These are phyloP conservation scores for Pollenia angustigena DNA, from an alignment of 2,888 invertebrate genomes.

Conservation along the genomic window DNA sequence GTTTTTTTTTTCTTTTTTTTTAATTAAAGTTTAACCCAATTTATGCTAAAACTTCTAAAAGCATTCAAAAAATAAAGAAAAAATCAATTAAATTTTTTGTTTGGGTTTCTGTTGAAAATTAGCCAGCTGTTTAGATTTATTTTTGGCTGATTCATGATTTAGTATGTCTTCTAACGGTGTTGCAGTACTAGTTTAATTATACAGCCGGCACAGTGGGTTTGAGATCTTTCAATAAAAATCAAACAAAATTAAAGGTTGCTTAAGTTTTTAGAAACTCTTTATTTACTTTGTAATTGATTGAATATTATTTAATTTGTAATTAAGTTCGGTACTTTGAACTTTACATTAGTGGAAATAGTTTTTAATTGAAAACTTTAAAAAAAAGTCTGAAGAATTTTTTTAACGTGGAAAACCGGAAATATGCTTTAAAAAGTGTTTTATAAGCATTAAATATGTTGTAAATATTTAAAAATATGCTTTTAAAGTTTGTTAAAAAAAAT, in stretches of 20 bases:
- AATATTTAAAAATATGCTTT: too few relatives aligned
- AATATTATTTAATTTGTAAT: background rate
- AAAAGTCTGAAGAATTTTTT: too few relatives aligned
- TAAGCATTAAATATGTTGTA: too few relatives aligned
- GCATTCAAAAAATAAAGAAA: background rate
- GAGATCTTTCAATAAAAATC: background rate
- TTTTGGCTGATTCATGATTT: slow-evolving; percentile 8
- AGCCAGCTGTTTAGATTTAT: background rate
- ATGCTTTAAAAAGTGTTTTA: too few relatives aligned
- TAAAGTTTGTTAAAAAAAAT: too few relatives aligned
- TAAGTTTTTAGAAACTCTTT: background rate
- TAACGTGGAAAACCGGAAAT: too few relatives aligned
- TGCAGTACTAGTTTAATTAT: background rate
- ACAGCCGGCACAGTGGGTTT: background rate
- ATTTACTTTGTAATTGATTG: background rate
- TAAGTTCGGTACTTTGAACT: background rate
- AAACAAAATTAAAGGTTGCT: background rate
- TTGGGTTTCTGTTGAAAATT: background rate
- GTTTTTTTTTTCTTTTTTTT: background rate
- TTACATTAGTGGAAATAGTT: background rate
- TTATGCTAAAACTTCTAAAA: slow-evolving; percentile 15
- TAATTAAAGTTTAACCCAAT: slow-evolving; percentile 32
- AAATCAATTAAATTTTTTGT: slow-evolving; percentile 28
- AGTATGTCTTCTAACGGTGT: background rate
- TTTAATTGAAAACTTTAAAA: too few relatives aligned